Base-by-base conservation (phyloP, 2,888 invertebrate genomes). In the Silvanus unidentatus region DNA sequence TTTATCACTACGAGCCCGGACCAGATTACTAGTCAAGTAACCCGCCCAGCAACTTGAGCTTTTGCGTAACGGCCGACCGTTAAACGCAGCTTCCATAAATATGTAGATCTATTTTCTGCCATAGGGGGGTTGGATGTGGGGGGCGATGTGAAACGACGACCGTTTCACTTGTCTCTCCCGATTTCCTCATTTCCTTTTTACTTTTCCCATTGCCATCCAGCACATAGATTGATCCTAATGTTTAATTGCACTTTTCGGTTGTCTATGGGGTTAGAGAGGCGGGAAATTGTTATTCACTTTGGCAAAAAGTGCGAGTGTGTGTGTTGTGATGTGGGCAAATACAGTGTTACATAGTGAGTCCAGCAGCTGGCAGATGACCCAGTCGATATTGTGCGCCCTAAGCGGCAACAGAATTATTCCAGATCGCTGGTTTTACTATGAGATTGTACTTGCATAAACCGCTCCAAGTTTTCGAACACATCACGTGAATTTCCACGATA, bases 31-130 rank as follows among this genome's bases (percentile, higher is more conserved):
- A 35, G 42, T 36, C 8, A 29, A 39, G 39, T 28, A 38, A 39
- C 43, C 43, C 30, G 29, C 27, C 42, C 5, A 37, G 36, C 44
- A 35, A 40, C 37, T 45, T 32, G 49, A 46, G 48, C 48, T 15
- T 42, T 48, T 55, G 54, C 57, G 52, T 55, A 54, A 57, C 54
- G 52, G 52, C 42, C 42, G 37, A 47, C 47, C 49, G 50, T 54
- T 53, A 55, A 55, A 53, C 50, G 51, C 55, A 54, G 55, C 51
- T 47, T 40, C 54, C 53, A 57, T 57, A 57, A 57, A 57, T 57
- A 57, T 57, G 55, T 55, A 57, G 55, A 57, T 55, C 54, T 54
- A 50, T 50, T 32, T 32, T 48, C 48, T 50, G 45, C 48, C 46
- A 50, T 45, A 50, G 48, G 45, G 42, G 50, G 37, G n/a, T n/a